These are phyloP conservation scores for Flexamia atlantica DNA, from an alignment of 2,888 invertebrate genomes.

Conservation along the genomic window DNA sequence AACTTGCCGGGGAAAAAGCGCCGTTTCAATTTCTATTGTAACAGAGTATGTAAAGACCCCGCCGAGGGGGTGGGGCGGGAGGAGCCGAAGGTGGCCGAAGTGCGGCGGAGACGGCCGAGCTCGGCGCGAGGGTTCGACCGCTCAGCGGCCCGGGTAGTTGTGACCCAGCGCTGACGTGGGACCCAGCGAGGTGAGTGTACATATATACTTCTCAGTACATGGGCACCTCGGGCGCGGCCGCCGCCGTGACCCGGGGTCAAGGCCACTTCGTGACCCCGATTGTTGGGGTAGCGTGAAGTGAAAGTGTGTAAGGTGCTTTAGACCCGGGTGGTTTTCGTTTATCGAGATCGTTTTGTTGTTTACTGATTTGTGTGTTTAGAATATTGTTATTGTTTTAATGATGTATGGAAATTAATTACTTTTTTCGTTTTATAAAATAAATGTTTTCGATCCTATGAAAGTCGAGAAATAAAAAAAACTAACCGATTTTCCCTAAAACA, in stretches of 20 bases:
- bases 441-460: too few relatives aligned
- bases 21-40: slow-evolving; percentile 43
- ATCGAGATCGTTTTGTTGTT: too few relatives aligned
- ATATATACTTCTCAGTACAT: slow-evolving; percentile 10
- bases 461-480: too few relatives aligned
- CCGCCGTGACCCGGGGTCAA: not conserved
- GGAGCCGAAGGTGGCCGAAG: not conserved
- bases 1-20: not conserved
- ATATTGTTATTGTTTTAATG: too few relatives aligned
- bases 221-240: slow-evolving; percentile 7
- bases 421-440: too few relatives aligned
- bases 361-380: too few relatives aligned
- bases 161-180: slow-evolving; percentile 4
- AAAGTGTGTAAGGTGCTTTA: too few relatives aligned
- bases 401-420: too few relatives aligned
- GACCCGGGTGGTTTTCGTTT: too few relatives aligned
- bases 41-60: slow-evolving; percentile 35
- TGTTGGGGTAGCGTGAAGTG: too few relatives aligned
- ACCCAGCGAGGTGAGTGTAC: slow-evolving; percentile 1
- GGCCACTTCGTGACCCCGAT: not conserved
- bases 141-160: slow-evolving; percentile 11
- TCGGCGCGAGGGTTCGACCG: not conserved
- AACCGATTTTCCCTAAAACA: too few relatives aligned
- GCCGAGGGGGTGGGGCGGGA: slow-evolving; percentile 4
- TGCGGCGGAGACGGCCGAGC: not conserved